Evolutionary conservation across 2,113 vertebrate species (phyloP), one percentile per base, ranked within the genome.

Genomic region (Phasianus colchicus): DNA sequence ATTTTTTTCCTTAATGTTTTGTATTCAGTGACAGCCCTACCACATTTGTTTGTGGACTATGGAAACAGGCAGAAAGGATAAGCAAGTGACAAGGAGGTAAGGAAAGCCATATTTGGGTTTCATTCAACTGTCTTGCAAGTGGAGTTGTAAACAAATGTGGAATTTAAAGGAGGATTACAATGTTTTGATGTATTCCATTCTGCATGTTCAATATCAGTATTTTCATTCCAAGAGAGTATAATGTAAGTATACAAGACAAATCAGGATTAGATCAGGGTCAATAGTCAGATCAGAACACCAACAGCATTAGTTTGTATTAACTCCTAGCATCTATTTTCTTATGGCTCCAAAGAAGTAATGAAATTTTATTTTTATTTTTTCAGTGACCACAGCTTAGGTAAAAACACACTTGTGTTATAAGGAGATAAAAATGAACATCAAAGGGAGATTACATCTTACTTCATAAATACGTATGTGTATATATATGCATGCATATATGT

Each of bases 101-200:
- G 48, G 50, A 74, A 80, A 70, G 63, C 18, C 27, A 27, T 13
- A 13, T 17, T 55, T 67, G 69, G 40, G 3, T 74, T 92, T 81
- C 42, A 66, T 71, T 74, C 34, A 13, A 6, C 47, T 48, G 12
- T 88, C 50, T 83, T 6, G 1, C 69, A 84, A 32, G 27, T 36
- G n/a, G 70, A 80, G 42, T 22, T 88, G 69, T 81, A 77, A 92
- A 90, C 42, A 90, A 81, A 63, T 81, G 55, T 67, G 65, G n/a
- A 78, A 92, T 92, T 93, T 92, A 90, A 83, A 82, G 48, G 43
- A 54, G 38, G 66, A 88, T 91, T 75, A 67, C 45, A 60, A 17
- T 50, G 36, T 64, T 67, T 45, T 75, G 27, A 38, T 84, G 84
- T 50, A 72, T 78, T 82, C 38, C 3, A 6, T 63, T 55, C 38